Conservation (phyloP, 2,797 vertebrate genomes). For the Varecia variegata region DNA sequence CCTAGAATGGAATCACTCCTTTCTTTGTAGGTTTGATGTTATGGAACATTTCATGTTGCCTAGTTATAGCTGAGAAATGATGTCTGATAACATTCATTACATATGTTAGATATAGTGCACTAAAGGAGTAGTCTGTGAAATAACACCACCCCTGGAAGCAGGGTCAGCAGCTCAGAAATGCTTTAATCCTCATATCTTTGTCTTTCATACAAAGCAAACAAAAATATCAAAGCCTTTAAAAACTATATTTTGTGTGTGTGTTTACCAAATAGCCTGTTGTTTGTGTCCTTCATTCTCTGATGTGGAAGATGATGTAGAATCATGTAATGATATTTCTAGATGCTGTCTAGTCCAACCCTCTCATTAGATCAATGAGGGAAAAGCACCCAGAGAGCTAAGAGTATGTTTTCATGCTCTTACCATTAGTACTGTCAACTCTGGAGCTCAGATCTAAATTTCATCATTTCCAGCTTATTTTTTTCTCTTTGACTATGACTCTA, state of each 20-base stretch:
- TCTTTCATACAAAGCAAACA: slow-evolving; percentile 18
- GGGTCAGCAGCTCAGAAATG: background rate
- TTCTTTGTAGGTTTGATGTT: background rate
- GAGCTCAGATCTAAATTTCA: background rate
- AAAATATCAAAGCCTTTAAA: background rate
- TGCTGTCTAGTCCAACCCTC: background rate
- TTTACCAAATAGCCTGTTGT: background rate
- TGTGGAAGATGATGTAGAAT: background rate
- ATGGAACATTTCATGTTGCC: background rate
- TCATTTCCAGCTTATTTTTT: background rate
- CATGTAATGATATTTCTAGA: slow-evolving; percentile 4
- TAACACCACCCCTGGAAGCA: background rate
- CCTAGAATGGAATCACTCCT: background rate
- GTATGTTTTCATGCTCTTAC: background rate
- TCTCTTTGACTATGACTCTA: background rate
- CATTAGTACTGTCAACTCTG: background rate
- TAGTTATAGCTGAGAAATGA: background rate
- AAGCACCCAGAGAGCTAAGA: background rate
- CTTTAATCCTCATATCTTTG: background rate
- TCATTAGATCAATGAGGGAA: background rate
- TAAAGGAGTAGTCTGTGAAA: background rate
- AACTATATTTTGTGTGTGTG: background rate
- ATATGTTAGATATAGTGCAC: background rate
- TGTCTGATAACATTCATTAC: background rate
- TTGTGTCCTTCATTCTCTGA: slow-evolving; percentile 14